Evolutionary conservation across 2,113 vertebrate species (phyloP).

Genomic region (Phrynosoma platyrhinos): DNA sequence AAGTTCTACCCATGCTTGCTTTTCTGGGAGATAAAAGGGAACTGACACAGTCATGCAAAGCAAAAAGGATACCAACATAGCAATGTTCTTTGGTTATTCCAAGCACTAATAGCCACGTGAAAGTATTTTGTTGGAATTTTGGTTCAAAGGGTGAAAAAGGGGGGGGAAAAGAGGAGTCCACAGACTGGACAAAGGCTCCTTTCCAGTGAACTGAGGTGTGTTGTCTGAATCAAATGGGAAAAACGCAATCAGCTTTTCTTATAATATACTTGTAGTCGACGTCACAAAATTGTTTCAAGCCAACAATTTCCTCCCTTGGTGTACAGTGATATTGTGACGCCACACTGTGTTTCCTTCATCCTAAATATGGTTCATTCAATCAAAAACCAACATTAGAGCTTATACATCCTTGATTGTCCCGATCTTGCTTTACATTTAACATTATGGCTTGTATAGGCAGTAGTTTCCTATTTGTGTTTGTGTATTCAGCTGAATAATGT

Average conservation of each 20-base stretch:
- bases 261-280: neutral
- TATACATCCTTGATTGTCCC: neutral
- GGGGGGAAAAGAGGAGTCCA: neutral
- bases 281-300: neutral
- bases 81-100: conserved; percentile 59
- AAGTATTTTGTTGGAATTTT: conserved; percentile 56
- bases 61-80: conserved; percentile 65
- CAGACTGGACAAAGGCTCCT: neutral
- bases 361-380: neutral
- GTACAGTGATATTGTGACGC: no score
- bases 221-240: neutral
- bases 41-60: conserved; percentile 59
- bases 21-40: conserved; percentile 61
- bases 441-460: neutral
- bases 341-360: neutral
- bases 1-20: conserved; percentile 36
- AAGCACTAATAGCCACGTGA: conserved; percentile 75
- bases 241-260: neutral
- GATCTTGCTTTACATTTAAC: neutral
- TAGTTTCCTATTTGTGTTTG: no score
- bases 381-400: neutral
- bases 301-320: neutral
- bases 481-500: no score
- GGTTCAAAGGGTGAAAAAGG: conserved; percentile 1
- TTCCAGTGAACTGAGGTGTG: neutral